These are phyloP conservation scores for Torymus aiolomorphi DNA, from an alignment of 2,888 invertebrate species.

Conservation along the genomic window DNA sequence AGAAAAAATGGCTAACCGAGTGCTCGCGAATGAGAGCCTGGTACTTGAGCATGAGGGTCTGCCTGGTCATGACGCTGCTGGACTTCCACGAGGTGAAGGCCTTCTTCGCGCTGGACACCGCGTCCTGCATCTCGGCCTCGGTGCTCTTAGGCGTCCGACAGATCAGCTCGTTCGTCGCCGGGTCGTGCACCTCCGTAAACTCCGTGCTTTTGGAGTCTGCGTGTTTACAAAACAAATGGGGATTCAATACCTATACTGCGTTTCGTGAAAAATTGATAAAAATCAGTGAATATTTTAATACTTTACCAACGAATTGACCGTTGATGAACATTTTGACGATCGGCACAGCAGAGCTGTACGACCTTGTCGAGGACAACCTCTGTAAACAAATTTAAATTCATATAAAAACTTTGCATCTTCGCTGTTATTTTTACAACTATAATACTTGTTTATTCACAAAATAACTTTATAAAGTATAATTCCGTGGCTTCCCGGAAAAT, in stretches of 20 bases:
- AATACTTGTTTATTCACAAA: no score
- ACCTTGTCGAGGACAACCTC: not conserved
- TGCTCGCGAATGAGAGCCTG: constrained; percentile 73
- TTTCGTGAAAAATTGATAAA: no score
- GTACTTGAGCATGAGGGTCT: constrained; percentile 92
- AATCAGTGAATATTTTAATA: no score
- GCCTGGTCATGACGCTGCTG: constrained; percentile 93
- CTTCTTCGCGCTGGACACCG: constrained; percentile 89
- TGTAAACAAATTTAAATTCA: not conserved
- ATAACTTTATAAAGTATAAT: no score
- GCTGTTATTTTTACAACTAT: no score
- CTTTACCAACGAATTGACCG: constrained; percentile 85
- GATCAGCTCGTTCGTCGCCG: constrained; percentile 92
- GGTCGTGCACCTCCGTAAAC: constrained; percentile 97
- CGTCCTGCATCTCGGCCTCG: constrained; percentile 90
- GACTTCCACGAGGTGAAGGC: constrained; percentile 89
- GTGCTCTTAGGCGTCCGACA: constrained; percentile 93
- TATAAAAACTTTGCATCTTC: no score
- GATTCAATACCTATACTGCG: not conserved
- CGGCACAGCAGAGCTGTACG: constrained; percentile 77
- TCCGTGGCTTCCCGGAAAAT: no score
- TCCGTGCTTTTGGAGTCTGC: constrained; percentile 93
- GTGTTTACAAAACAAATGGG: constrained; percentile 32
- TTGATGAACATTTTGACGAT: constrained; percentile 96
- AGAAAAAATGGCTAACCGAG: constrained; percentile 69